These are phyloP conservation scores for Pandemis corylana DNA, from an alignment of 2,888 invertebrate genomes.

Conservation along the genomic window DNA sequence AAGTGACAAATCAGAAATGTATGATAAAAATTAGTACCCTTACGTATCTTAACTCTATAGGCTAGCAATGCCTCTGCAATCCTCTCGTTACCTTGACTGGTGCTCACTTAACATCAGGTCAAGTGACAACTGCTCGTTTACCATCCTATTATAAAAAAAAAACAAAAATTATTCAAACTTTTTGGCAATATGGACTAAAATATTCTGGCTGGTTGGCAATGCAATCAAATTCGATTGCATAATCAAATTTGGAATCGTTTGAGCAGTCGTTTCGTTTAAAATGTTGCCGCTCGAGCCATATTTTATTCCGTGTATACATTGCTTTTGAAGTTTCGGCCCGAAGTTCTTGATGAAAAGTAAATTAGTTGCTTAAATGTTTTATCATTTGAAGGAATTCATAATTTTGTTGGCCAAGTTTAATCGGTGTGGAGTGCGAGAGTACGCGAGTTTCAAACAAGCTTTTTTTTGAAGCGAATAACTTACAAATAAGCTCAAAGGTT, in stretches of 20 bases:
- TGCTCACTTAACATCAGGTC: no score
- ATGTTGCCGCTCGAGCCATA: not conserved
- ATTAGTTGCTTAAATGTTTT: conserved; percentile 18
- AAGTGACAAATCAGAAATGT: no score
- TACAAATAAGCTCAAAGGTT: no score
- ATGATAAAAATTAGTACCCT: no score
- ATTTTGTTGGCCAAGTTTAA: conserved; percentile 10
- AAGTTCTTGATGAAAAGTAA: conserved; percentile 10
- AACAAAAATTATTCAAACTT: no score
- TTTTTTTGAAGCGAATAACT: no score
- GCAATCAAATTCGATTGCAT: not conserved
- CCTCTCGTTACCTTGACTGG: no score
- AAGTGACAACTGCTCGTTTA: no score
- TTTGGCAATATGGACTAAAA: not conserved
- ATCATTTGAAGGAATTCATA: conserved; percentile 12
- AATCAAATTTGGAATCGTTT: conserved; percentile 3
- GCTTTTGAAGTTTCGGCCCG: not conserved
- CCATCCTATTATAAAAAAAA: no score
- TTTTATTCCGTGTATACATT: not conserved
- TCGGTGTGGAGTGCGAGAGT: not conserved
- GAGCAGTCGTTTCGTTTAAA: conserved; percentile 7
- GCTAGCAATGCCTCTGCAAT: no score
- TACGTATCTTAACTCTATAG: no score
- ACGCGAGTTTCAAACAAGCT: not conserved
- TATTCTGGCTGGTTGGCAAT: not conserved